These are phyloP conservation scores for Vollenhovia emeryi DNA, from an alignment of 1,140 invertebrate species.

Conservation along the genomic window DNA sequence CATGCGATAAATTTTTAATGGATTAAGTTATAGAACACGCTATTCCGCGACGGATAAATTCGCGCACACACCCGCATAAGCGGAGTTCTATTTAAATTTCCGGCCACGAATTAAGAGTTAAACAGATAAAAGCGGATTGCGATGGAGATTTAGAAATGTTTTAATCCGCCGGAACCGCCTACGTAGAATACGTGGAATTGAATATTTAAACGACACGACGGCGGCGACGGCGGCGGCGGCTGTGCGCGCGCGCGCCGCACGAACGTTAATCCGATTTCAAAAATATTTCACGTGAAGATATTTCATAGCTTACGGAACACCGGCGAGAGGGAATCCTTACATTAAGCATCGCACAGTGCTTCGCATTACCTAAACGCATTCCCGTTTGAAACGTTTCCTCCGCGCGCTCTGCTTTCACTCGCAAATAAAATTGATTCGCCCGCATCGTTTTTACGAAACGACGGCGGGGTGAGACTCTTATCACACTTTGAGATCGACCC, in stretches of 20 bases:
- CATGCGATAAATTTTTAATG: conserved; percentile 35
- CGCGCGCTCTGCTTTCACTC: not conserved
- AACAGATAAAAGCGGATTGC: conserved; percentile 61
- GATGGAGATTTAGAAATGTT: conserved; percentile 61
- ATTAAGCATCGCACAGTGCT: conserved; percentile 6
- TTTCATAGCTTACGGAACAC: conserved; percentile 41
- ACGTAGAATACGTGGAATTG: conserved; percentile 48
- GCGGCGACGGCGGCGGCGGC: not conserved
- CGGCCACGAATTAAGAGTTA: conserved; percentile 60
- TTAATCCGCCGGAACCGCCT: conserved; percentile 56
- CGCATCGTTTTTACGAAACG: conserved; percentile 4
- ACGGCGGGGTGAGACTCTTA: not conserved
- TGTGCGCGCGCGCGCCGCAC: not conserved
- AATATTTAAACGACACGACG: conserved; percentile 52
- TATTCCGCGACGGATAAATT: conserved; percentile 45
- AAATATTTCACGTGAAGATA: conserved; percentile 54
- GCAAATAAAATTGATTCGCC: conserved; percentile 21
- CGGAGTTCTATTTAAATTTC: conserved; percentile 47
- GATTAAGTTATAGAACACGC: conserved; percentile 46
- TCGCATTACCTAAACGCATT: conserved; percentile 12
- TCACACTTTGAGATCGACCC: conserved; percentile 25
- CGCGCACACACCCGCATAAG: not conserved
- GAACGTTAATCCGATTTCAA: conserved; percentile 55
- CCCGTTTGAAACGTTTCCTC: not conserved
- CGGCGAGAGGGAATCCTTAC: conserved; percentile 23